These are phyloP conservation scores for Drosophila auraria DNA, from an alignment of 1,140 invertebrate species.

Conservation along the genomic window DNA sequence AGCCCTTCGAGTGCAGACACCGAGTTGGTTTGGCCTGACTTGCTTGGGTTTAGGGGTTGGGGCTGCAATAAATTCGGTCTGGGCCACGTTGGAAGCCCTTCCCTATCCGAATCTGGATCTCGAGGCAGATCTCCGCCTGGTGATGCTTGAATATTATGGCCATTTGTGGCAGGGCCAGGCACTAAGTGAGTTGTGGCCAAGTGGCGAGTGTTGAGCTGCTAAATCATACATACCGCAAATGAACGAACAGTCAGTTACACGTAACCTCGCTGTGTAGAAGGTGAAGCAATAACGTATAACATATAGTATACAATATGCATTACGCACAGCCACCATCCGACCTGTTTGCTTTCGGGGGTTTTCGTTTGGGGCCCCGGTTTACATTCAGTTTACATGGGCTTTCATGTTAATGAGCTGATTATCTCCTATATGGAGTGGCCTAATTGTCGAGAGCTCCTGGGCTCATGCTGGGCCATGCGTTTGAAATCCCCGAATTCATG, in stretches of 20 bases:
- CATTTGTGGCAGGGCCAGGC: conserved; percentile 71
- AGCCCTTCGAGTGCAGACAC: conserved; percentile 40
- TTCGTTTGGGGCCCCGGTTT: conserved; percentile 18
- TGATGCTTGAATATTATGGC: conserved; percentile 54
- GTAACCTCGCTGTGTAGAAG: conserved; percentile 14
- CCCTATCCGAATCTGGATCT: not conserved
- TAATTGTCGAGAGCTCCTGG: not conserved
- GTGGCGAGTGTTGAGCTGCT: conserved; percentile 61
- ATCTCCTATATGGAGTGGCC: conserved; percentile 13
- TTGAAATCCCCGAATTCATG: conserved; percentile 9
- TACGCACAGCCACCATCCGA: not conserved
- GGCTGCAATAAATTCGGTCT: conserved; percentile 61
- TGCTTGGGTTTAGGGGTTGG: conserved; percentile 13
- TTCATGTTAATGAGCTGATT: conserved; percentile 24
- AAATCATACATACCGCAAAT: conserved; percentile 64
- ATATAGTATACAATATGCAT: conserved; percentile 28
- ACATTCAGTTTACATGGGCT: conserved; percentile 9
- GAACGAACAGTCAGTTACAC: conserved; percentile 26
- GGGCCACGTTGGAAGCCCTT: conserved; percentile 9
- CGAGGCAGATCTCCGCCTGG: conserved; percentile 20
- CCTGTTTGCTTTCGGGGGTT: not conserved
- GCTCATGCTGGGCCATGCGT: not conserved
- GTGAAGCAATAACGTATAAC: conserved; percentile 8
- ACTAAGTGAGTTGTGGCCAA: conserved; percentile 80
- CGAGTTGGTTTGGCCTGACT: conserved; percentile 2